Conservation (phyloP, 1,140 invertebrate species). For the Drosophila parvula region DNA sequence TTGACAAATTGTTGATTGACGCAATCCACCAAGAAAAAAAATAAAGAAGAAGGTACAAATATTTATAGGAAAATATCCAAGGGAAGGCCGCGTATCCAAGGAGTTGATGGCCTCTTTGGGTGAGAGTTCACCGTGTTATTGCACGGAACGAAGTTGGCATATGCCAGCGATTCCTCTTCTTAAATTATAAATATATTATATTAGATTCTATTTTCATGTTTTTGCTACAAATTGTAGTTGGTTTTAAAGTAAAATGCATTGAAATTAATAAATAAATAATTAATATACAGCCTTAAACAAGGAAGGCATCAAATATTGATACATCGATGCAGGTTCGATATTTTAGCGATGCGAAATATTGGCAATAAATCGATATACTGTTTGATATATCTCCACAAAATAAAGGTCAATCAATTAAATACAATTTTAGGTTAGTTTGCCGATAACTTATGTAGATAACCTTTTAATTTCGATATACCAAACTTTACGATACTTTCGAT, state of each 20-base stretch:
- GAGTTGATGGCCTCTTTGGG: constrained; percentile 29
- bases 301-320: no score
- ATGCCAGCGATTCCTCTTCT: not conserved
- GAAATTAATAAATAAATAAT: no score
- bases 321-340: no score
- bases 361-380: no score
- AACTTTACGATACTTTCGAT: no score
- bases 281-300: not conserved
- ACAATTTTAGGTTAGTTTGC: no score
- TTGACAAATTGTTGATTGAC: constrained; percentile 80
- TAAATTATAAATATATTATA: not conserved
- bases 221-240: rapidly evolving
- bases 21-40: constrained; percentile 52
- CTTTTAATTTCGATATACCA: not conserved
- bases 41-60: not conserved
- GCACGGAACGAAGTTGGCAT: not conserved
- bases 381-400: no score
- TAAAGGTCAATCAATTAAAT: no score
- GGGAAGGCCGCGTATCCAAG: constrained; percentile 63
- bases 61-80: not conserved
- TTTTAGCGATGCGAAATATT: no score
- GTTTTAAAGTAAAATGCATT: not conserved
- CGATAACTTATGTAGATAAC: no score
- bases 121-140: not conserved
- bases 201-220: not conserved